Percentiles rank a stretch among this genome's conserved stretches.
Conservation (phyloP, 2,888 invertebrate genomes). For the Bombyx huttoni region DNA sequence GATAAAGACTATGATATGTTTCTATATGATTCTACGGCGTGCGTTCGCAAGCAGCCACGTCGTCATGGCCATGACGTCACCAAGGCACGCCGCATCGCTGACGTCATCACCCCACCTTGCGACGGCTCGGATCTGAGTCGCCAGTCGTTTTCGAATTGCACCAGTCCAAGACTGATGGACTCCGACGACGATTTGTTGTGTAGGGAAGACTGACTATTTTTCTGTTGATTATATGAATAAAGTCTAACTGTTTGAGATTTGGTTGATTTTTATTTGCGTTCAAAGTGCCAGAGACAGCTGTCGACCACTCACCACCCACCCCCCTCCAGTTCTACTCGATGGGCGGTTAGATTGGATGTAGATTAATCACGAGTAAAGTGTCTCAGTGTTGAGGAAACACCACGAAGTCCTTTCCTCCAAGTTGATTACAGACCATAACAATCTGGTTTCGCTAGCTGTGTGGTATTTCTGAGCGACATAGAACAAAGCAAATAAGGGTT, state of each 20-base stretch:
- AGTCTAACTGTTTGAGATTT: background rate
- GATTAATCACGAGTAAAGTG: too few species aligned
- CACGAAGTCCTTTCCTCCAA: too few species aligned
- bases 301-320: background rate
- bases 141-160: background rate
- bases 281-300: background rate
- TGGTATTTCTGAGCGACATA: too few species aligned
- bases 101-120: conserved; percentile 11
- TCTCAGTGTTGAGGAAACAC: too few species aligned
- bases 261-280: background rate
- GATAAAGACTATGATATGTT: conserved; percentile 10
- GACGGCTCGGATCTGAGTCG: conserved; percentile 9
- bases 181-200: conserved; percentile 11
- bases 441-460: too few species aligned
- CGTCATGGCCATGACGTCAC: conserved; percentile 11
- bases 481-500: too few species aligned
- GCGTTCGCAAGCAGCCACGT: conserved; percentile 31
- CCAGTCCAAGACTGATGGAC: conserved; percentile 8
- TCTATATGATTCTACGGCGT: conserved; percentile 14
- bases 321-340: too few species aligned
- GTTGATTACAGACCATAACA: too few species aligned
- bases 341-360: too few species aligned
- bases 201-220: conserved; percentile 1
- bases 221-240: background rate
- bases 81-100: conserved; percentile 10